Evolutionary conservation across 2,797 vertebrate genomes (phyloP).

Genomic region (Halcyon badia): DNA sequence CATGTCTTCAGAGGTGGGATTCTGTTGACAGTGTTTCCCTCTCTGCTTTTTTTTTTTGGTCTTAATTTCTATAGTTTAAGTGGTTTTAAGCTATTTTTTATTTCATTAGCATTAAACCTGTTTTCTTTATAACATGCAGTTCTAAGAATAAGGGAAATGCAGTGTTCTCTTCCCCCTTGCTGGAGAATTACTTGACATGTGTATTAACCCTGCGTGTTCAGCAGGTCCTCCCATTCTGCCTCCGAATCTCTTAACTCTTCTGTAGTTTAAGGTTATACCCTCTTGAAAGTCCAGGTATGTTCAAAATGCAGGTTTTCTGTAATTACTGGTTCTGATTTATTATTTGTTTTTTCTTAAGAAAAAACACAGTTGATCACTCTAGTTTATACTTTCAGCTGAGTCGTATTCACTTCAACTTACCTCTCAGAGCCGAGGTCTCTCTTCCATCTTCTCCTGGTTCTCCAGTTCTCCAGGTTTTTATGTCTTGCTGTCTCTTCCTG

Average conservation of each 20-base stretch:
- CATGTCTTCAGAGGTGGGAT: neutral
- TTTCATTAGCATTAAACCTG: neutral
- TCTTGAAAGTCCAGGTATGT: neutral
- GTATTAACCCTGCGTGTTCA: neutral
- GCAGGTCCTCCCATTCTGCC: neutral
- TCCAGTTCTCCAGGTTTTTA: neutral
- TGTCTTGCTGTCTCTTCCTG: neutral
- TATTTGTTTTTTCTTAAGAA: neutral
- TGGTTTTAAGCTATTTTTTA: neutral
- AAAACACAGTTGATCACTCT: accelerated
- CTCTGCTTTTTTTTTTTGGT: neutral
- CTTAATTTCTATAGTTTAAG: neutral
- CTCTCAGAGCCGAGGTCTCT: neutral
- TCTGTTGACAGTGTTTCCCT: neutral
- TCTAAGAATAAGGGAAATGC: neutral
- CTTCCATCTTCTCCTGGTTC: neutral
- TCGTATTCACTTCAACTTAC: accelerated
- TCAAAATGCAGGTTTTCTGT: neutral
- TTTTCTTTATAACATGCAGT: neutral
- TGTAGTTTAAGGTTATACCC: neutral
- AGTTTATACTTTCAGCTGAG: neutral
- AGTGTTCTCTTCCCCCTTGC: neutral
- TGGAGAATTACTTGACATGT: neutral
- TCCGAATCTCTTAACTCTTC: neutral
- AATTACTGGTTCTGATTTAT: neutral